A percentile compares a stretch with the other conserved stretches of the same genome.
Conservation (phyloP, 2,888 invertebrate species). For the Protophormia terraenovae region DNA sequence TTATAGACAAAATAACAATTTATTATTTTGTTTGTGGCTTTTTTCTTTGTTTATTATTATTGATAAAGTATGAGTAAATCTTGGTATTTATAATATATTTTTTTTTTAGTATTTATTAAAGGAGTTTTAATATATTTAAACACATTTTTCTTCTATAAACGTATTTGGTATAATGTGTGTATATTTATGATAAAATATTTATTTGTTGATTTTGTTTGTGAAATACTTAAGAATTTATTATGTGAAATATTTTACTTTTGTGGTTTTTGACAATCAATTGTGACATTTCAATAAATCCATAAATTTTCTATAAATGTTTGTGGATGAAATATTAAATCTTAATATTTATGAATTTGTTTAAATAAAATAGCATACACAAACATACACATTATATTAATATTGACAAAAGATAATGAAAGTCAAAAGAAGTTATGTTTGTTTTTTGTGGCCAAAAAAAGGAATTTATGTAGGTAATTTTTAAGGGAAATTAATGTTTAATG, state of each 20-base stretch:
- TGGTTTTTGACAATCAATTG: constrained; percentile 30
- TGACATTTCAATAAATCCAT: constrained; percentile 47
- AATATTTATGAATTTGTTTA: constrained; percentile 3
- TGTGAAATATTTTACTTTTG: constrained; percentile 30
- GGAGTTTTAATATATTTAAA: not conserved
- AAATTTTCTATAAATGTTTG: constrained; percentile 31
- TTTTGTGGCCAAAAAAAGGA: not conserved
- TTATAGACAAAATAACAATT: constrained; percentile 21
- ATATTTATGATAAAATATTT: too few species aligned
- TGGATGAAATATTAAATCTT: constrained; percentile 20
- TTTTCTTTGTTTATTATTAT: constrained; percentile 26
- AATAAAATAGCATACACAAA: not conserved
- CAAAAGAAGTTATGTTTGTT: too few species aligned
- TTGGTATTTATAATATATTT: not conserved
- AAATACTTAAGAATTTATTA: not conserved
- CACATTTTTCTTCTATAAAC: not conserved
- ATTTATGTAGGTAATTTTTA: too few species aligned
- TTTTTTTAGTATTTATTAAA: not conserved
- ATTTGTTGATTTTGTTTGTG: not conserved
- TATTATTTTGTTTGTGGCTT: constrained; percentile 35
- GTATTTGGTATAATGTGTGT: not conserved
- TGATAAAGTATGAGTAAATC: constrained; percentile 7
- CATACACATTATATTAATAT: not conserved
- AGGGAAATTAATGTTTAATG: too few species aligned
- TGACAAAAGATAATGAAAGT: not conserved